Evolutionary conservation across 2,888 invertebrate species (phyloP).

Genomic region (Drosophila suboccidentalis): DNA sequence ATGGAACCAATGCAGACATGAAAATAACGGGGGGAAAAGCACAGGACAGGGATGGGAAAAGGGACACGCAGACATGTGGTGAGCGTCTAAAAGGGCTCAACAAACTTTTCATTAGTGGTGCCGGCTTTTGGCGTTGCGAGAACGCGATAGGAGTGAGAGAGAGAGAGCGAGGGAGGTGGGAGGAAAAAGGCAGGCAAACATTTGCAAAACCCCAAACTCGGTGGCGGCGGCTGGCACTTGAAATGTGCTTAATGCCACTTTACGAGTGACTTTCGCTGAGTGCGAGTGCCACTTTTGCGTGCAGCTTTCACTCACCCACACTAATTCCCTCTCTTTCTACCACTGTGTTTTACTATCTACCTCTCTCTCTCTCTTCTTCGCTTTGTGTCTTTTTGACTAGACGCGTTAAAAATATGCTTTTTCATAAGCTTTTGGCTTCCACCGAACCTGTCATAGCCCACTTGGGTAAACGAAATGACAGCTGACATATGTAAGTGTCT

Average conservation of each 20-base stretch:
- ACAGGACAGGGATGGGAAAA: neutral
- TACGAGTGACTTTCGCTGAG: slow-evolving; percentile 79
- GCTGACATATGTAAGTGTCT: slow-evolving; percentile 81
- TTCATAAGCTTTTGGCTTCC: slow-evolving; percentile 47
- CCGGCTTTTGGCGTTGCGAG: slow-evolving; percentile 49
- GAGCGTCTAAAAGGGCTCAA: slow-evolving; percentile 71
- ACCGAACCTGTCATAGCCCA: slow-evolving; percentile 21
- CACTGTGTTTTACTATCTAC: slow-evolving; percentile 1
- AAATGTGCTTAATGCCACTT: slow-evolving; percentile 82
- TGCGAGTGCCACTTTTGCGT: slow-evolving; percentile 78
- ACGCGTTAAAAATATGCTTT: slow-evolving; percentile 65
- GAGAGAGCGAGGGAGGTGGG: neutral
- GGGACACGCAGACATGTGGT: slow-evolving; percentile 49
- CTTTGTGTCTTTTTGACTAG: slow-evolving; percentile 47
- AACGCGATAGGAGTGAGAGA: slow-evolving; percentile 8
- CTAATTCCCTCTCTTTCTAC: slow-evolving; percentile 1
- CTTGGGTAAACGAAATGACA: slow-evolving; percentile 75
- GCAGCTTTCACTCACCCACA: slow-evolving; percentile 47
- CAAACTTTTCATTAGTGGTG: slow-evolving; percentile 77
- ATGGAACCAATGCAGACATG: slow-evolving; percentile 16
- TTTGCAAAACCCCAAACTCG: slow-evolving; percentile 67
- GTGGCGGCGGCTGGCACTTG: slow-evolving; percentile 58
- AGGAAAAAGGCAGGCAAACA: slow-evolving; percentile 60
- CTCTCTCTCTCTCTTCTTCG: neutral
- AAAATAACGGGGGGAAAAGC: neutral